A percentile compares a stretch with the other conserved stretches of the same genome.
Conservation (phyloP, 2,888 invertebrate genomes). For the Dorcus parallelipipedus region DNA sequence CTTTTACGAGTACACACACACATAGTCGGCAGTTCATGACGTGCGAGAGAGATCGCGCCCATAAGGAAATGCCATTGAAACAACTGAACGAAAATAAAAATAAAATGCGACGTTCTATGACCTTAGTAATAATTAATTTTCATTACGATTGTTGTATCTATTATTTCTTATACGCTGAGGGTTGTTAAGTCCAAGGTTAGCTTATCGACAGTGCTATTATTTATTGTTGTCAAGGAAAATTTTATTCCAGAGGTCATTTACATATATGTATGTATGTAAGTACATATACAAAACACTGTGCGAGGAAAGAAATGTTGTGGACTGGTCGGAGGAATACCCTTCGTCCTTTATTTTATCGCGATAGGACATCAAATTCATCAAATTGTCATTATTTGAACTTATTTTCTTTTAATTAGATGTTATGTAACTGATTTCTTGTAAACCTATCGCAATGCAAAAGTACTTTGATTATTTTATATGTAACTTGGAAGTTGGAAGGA, state of each 20-base stretch:
- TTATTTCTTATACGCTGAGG: not conserved
- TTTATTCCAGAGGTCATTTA: not conserved
- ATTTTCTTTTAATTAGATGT: too few relatives aligned
- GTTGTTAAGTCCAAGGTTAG: slow-evolving; percentile 14
- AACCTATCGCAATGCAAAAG: too few relatives aligned
- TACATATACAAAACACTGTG: not conserved
- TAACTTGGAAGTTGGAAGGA: too few relatives aligned
- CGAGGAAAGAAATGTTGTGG: not conserved
- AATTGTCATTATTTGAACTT: too few relatives aligned
- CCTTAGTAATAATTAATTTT: slow-evolving; percentile 12
- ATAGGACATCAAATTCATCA: too few relatives aligned
- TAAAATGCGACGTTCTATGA: slow-evolving; percentile 20
- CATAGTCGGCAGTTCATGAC: not conserved
- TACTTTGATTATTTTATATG: too few relatives aligned
- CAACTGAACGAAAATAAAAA: slow-evolving; percentile 16
- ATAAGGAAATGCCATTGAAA: slow-evolving; percentile 26
- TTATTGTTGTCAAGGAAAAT: slow-evolving; percentile 2
- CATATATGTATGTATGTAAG: not conserved
- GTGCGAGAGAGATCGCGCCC: slow-evolving; percentile 17
- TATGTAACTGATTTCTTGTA: too few relatives aligned
- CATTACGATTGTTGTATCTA: slow-evolving; percentile 1
- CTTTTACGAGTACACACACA: too few relatives aligned
- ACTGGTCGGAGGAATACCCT: too few relatives aligned
- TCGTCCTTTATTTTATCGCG: too few relatives aligned
- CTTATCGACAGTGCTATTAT: slow-evolving; percentile 11